Conservation (phyloP, 2,797 vertebrate species). For the Rhinophrynus dorsalis region DNA sequence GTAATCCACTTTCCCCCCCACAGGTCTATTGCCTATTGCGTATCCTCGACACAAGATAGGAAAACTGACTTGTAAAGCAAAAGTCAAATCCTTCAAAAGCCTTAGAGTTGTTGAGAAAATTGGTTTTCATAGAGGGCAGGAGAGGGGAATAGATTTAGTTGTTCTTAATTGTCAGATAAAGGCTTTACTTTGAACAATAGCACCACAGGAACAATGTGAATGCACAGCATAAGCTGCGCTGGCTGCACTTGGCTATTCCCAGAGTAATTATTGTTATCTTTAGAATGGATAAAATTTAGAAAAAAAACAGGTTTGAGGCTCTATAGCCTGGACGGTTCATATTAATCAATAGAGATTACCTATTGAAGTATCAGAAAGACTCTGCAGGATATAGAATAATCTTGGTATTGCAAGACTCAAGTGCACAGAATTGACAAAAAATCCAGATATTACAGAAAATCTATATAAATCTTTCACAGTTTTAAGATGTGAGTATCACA, state of each 20-base stretch:
- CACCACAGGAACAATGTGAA: neutral
- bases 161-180: neutral
- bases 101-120: conserved; percentile 26
- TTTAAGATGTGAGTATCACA: too few species aligned
- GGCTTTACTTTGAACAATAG: neutral
- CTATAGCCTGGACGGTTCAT: neutral
- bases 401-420: neutral
- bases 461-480: too few species aligned
- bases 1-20: neutral
- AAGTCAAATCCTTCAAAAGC: neutral
- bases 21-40: neutral
- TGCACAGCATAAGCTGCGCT: neutral
- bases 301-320: neutral
- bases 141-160: neutral
- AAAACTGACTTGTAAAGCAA: neutral
- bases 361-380: conserved; percentile 8
- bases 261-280: conserved; percentile 29
- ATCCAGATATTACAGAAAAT: neutral
- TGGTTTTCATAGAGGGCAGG: conserved; percentile 10
- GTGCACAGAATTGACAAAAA: neutral
- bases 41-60: neutral
- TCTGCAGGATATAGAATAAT: neutral
- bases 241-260: conserved; percentile 8
- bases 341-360: conserved; percentile 19
- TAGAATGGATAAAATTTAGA: neutral